These are phyloP conservation scores for Timandra comae DNA, from an alignment of 2,888 invertebrate species.

Conservation along the genomic window DNA sequence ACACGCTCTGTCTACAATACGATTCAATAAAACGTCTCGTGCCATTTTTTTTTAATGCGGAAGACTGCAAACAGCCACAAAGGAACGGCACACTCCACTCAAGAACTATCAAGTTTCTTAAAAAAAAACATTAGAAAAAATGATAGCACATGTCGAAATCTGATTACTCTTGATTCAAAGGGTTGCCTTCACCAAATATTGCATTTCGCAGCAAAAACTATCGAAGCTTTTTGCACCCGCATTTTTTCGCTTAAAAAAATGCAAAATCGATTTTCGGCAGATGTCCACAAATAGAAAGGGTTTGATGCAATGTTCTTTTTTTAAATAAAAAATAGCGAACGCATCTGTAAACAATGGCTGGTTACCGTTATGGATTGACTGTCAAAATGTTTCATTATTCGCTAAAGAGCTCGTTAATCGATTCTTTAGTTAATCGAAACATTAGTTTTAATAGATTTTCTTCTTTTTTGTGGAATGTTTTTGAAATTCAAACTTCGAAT, in stretches of 20 bases:
- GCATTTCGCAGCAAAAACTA: slow-evolving; percentile 50
- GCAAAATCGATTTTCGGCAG: slow-evolving; percentile 74
- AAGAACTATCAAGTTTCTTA: slow-evolving; percentile 69
- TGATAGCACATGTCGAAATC: slow-evolving; percentile 74
- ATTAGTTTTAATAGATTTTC: slow-evolving; percentile 13
- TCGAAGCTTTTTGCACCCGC: slow-evolving; percentile 64
- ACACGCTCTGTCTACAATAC: too few species aligned
- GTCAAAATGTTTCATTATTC: slow-evolving; percentile 60
- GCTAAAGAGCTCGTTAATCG: slow-evolving; percentile 40
- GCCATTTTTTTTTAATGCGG: slow-evolving; percentile 63
- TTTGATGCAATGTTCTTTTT: slow-evolving; percentile 53
- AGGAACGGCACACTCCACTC: slow-evolving; percentile 65
- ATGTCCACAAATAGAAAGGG: slow-evolving; percentile 72
- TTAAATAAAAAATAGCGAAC: slow-evolving; percentile 51
- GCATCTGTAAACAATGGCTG: slow-evolving; percentile 62
- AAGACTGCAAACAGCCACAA: slow-evolving; percentile 70
- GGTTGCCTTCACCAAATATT: slow-evolving; percentile 66
- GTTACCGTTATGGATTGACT: slow-evolving; percentile 59
- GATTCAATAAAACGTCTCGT: slow-evolving; percentile 47
- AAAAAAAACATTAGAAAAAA: slow-evolving; percentile 56
- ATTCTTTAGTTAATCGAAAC: slow-evolving; percentile 8
- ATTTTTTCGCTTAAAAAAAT: slow-evolving; percentile 64
- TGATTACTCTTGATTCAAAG: slow-evolving; percentile 73
- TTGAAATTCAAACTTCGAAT: too few species aligned
- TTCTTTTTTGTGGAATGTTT: too few species aligned